phyloP scores from a whole-genome alignment of 1,140 invertebrate genomes.

The Eufriesea mexicana region DNA sequence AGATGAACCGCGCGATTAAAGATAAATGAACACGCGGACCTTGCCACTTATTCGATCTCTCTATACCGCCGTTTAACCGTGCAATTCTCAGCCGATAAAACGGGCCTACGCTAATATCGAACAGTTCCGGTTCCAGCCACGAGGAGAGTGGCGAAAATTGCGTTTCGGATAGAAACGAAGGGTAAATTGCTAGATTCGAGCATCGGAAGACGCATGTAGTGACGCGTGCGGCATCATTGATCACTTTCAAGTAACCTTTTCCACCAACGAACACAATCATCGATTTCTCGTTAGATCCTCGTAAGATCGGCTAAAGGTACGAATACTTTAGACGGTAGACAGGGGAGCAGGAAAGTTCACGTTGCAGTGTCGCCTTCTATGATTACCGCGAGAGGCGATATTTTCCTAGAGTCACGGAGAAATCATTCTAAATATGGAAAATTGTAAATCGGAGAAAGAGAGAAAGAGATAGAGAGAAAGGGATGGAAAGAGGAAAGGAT shows the following conservation, averaged over 20 bases:
- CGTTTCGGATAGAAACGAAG: neutral
- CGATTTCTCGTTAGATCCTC: constrained; percentile 23
- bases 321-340: neutral
- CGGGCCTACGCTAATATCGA: too few relatives aligned
- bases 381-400: neutral
- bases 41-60: constrained; percentile 50
- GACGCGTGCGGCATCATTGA: neutral
- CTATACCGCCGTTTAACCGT: neutral
- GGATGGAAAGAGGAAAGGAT: neutral
- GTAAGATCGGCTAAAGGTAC: neutral
- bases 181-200: too few relatives aligned
- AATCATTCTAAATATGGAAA: too few relatives aligned
- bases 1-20: constrained; percentile 46
- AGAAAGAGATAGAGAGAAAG: neutral
- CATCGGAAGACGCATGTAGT: too few relatives aligned
- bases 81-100: neutral
- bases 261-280: neutral
- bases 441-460: neutral
- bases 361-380: neutral
- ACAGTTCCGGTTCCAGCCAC: neutral
- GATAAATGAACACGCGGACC: constrained; percentile 33
- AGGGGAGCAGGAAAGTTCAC: neutral
- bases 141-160: neutral
- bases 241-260: constrained; percentile 30
- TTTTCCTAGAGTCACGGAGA: neutral